phyloP scores from a whole-genome alignment of 2,797 vertebrate species.

The Lepidocolaptes lacrymiger region DNA sequence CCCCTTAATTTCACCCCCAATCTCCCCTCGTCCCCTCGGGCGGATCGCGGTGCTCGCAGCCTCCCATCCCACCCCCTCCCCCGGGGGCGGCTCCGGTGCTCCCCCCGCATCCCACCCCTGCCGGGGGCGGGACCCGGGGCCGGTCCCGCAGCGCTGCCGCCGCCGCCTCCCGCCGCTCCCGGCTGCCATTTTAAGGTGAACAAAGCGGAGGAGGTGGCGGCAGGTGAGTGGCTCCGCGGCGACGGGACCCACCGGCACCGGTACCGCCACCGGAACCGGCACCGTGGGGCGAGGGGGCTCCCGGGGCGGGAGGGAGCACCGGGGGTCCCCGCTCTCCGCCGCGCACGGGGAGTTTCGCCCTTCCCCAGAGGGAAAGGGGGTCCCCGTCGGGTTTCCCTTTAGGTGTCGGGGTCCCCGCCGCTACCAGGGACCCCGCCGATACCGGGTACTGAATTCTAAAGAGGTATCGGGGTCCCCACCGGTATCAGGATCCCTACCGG shows the following conservation, averaged over 20 bases:
- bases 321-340: background rate
- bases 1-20: background rate
- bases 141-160: background rate
- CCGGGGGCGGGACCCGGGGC: slow-evolving; percentile 32
- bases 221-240: background rate
- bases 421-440: background rate
- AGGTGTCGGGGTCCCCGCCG: background rate
- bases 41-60: no score
- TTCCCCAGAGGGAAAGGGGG: background rate
- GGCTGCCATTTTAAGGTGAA: slow-evolving; percentile 56
- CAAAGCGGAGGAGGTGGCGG: background rate
- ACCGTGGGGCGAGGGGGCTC: background rate
- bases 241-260: background rate
- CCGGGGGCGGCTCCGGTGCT: background rate
- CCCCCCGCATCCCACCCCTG: background rate
- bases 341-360: background rate
- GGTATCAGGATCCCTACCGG: background rate
- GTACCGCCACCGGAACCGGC: background rate
- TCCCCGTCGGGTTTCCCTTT: background rate
- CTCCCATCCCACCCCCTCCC: background rate
- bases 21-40: background rate
- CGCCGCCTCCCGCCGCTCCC: background rate
- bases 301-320: background rate
- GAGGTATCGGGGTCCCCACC: no score
- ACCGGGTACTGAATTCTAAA: background rate